Percentiles rank a stretch among this genome's conserved stretches.
phyloP scores from a whole-genome alignment of 1,140 invertebrate species.

The Conus betulinus region DNA sequence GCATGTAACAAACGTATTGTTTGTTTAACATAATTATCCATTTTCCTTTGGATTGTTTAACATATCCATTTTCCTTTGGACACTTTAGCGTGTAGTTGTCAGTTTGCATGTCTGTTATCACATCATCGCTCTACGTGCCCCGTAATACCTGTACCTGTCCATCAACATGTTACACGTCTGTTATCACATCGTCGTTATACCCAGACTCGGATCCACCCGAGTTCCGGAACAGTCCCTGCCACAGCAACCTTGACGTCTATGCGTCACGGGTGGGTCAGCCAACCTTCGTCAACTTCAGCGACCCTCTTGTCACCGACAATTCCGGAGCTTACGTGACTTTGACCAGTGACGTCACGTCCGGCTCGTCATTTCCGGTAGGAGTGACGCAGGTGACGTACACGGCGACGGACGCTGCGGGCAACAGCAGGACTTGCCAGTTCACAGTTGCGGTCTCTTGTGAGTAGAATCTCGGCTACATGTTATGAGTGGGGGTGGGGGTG shows the following conservation, averaged over 20 bases:
- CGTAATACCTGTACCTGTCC: no score
- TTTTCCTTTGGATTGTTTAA: no score
- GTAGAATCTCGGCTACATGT: no score
- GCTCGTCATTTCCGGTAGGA: not conserved
- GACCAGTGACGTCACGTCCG: not conserved
- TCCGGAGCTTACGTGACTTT: not conserved
- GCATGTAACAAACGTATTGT: no score
- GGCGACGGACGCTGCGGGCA: not conserved
- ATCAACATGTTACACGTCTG: no score
- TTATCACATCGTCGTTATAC: no score
- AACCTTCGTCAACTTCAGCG: not conserved
- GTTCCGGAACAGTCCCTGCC: not conserved
- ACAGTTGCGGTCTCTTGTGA: not conserved
- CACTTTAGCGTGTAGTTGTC: no score
- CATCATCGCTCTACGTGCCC: no score
- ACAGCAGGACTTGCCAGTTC: not conserved
- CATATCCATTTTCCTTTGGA: no score
- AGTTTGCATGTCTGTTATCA: no score
- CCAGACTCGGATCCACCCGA: not conserved
- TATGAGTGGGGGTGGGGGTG: no score
- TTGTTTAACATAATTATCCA: no score
- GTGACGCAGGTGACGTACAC: not conserved
- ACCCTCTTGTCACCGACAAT: constrained; percentile 5
- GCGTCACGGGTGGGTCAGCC: not conserved
- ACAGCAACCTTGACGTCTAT: not conserved